Base-by-base conservation (phyloP, 2,797 vertebrate species). In the Gadopsis bispinosus region DNA sequence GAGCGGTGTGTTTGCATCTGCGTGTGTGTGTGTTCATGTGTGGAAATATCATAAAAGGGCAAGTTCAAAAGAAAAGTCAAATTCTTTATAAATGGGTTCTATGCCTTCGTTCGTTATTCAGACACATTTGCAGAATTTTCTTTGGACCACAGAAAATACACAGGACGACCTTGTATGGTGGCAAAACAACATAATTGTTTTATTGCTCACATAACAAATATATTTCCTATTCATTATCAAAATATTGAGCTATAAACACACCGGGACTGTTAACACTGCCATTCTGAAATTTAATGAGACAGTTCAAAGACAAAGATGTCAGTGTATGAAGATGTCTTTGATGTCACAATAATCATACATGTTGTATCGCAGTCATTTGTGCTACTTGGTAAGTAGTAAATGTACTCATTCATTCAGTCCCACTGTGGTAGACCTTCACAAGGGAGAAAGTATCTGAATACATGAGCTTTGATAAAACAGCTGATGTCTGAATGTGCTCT, bases 51-150 rank as follows among this genome's bases (percentile, higher is more conserved):
- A 75, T 65, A 56, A 73, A 33, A 80, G 68, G 19, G 10, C 10
- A 1, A 77, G 64, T 55, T 86, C 60, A 76, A 77, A 78, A 56
- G 65, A 43, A 61, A 65, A 69, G 19, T n/a, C 16, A 48, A 20
- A 63, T 51, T 73, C 62, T 16, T 47, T 37, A 39, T 64, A 45
- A 78, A 80, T 54, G 20, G 11, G 22, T 26, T 50, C 3, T 64
- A 13, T 43, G 54, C 39, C 62, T 37, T 69, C 39, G 41, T 66
- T 66, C 43, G 13, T 4, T 48, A 39, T 13, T 6, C 22, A 19
- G 33, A 39, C 16, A 19, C 2, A 48, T 66, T 51, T 56, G 22
- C 9, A 22, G 35, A 45, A 4, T 29, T 73, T 7, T 56, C 4
- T 14, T 85, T 73, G 65, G 48, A 74, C 53, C 7, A 67, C 66